These are phyloP conservation scores for Drosophila nebulosa DNA, from an alignment of 1,140 invertebrate genomes.

Conservation along the genomic window DNA sequence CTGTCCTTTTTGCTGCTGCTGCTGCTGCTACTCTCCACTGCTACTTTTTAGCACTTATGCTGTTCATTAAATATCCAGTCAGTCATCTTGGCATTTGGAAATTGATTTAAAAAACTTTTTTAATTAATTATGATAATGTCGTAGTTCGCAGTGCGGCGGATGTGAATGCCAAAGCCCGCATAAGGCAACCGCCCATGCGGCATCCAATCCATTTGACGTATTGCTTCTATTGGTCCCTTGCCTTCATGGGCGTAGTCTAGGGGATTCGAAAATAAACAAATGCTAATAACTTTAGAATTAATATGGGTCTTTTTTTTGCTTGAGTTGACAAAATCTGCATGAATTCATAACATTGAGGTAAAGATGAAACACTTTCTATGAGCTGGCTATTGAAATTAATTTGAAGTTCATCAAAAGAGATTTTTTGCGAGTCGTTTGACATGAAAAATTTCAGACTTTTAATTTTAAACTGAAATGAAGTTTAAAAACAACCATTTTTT, in stretches of 20 bases:
- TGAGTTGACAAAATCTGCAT: too few relatives aligned
- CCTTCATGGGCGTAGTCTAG: not conserved
- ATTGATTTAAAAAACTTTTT: conserved; percentile 79
- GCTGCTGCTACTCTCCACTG: too few relatives aligned
- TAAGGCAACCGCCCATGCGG: not conserved
- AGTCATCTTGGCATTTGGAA: conserved; percentile 70
- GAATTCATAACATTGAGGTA: too few relatives aligned
- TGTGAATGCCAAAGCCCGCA: not conserved
- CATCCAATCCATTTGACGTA: conserved; percentile 51
- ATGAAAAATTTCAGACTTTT: too few relatives aligned
- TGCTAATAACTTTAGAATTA: too few relatives aligned
- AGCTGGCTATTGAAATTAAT: too few relatives aligned
- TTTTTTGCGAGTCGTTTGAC: too few relatives aligned
- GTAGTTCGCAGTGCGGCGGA: conserved; percentile 32
- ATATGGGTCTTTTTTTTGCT: too few relatives aligned
- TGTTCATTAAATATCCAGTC: conserved; percentile 64
- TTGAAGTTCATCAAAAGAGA: too few relatives aligned
- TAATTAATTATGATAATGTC: conserved; percentile 78
- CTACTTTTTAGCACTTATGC: conserved; percentile 27
- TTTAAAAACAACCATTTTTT: too few relatives aligned
- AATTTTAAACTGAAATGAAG: too few relatives aligned
- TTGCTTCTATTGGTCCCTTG: conserved; percentile 15
- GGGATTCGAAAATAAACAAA: not conserved
- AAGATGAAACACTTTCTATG: too few relatives aligned
- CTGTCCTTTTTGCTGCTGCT: conserved; percentile 18